These are phyloP conservation scores for Tetramorium parvispinum DNA, from an alignment of 1,140 invertebrate species.

Conservation along the genomic window DNA sequence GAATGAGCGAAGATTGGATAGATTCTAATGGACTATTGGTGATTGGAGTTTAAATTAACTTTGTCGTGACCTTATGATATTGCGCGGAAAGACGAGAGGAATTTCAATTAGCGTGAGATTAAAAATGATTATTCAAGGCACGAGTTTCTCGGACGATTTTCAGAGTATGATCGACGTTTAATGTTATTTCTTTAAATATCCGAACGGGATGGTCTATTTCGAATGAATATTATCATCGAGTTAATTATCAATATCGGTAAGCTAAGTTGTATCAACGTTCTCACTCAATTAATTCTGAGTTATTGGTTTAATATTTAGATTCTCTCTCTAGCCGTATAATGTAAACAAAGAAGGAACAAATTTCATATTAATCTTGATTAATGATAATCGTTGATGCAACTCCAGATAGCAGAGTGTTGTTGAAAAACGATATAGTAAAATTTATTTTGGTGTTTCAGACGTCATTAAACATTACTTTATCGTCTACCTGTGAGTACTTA, in stretches of 20 bases:
- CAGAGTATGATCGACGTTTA: neutral
- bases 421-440: no score
- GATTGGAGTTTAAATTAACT: constrained; percentile 41
- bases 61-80: constrained; percentile 41
- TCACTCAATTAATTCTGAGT: constrained; percentile 11
- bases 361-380: constrained; percentile 26
- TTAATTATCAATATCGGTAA: constrained; percentile 4
- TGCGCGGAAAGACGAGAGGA: constrained; percentile 54
- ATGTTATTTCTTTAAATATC: constrained; percentile 17
- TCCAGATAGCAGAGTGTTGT: no score
- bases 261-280: constrained; percentile 11
- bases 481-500: neutral
- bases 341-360: neutral
- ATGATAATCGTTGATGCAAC: neutral
- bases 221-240: neutral
- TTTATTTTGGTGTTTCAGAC: no score
- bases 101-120: constrained; percentile 45
- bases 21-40: constrained; percentile 36
- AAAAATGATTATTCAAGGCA: constrained; percentile 4
- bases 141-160: constrained; percentile 3
- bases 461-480: no score
- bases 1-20: constrained; percentile 37
- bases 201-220: neutral
- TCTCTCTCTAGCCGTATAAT: neutral
- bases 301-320: constrained; percentile 15